Evolutionary conservation across 2,797 vertebrate genomes (phyloP).

Genomic region (Avahi laniger): DNA sequence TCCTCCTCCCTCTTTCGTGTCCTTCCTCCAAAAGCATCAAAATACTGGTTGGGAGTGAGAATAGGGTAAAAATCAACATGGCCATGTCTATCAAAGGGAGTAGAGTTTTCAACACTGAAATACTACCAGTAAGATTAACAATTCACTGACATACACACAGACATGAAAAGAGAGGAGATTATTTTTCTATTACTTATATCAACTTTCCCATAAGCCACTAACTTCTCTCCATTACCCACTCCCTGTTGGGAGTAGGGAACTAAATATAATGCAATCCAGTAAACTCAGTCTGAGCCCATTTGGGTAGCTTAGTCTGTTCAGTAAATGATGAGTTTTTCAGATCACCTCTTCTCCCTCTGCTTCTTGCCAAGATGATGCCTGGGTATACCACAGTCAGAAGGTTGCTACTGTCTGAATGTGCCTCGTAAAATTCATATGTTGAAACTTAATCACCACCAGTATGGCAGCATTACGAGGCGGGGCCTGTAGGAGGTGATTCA

Average conservation of each 20-base stretch:
- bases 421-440: neutral
- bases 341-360: neutral
- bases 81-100: neutral
- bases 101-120: neutral
- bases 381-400: neutral
- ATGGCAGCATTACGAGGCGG: too few relatives aligned
- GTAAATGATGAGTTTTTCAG: neutral
- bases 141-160: neutral
- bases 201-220: neutral
- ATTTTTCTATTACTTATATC: neutral
- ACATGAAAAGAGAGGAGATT: neutral
- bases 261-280: neutral
- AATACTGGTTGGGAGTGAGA: neutral
- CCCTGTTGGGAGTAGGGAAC: neutral
- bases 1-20: neutral
- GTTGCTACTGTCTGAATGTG: neutral
- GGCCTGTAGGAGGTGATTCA: neutral
- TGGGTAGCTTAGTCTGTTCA: neutral
- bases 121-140: neutral
- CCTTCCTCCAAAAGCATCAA: neutral
- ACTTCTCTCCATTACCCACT: neutral
- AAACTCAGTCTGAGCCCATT: neutral
- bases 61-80: neutral
- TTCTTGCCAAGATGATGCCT: neutral
- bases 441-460: neutral